Evolutionary conservation across 1,140 invertebrate species (phyloP), one percentile per base, ranked within the genome.

Genomic region (Pinna nobilis): DNA sequence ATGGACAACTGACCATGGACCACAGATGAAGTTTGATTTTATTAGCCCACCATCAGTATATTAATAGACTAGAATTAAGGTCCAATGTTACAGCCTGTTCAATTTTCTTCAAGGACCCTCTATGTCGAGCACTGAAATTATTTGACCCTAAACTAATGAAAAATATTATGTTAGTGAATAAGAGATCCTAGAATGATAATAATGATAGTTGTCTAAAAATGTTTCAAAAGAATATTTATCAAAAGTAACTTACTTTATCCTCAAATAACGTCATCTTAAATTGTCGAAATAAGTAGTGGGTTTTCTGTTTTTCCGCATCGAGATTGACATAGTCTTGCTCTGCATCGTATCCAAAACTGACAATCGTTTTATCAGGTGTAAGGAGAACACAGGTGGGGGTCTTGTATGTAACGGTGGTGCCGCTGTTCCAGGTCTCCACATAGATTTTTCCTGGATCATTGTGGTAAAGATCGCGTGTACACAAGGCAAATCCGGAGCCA

Each of bases 401-500:
- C 37, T 63, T 63, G 59, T 44, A 37, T 18, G 59, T 63, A 28
- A 63, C 44, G 9, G 59, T 35, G 5, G 59, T 63, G 6, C 59
- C 59, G 44, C 35, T 41, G 37, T 63, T 63, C 59, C 59, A 63
- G 9, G 59, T 63, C 7, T 63, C 35, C 9, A 39, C 35, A 44
- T 20, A 41, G 7, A 63, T 44, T 25, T 63, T 63, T 7, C 28
- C 44, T 9, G 28, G 59, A 41, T 63, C 59, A 30, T 66, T 49
- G 33, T 59, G 49, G 41, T 73, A 73, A 25, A 49, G 37, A n/a
- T 35, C 9, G 30, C 33, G 33, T 18, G 53, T 73, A 44, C 70
- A 73, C n/a, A 44, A 41, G n/a, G 70, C 63, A 73, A 47, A 73
- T 73, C 70, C 70, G 18, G 70, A 73, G 32, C 44, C 63, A 55